A percentile compares a stretch with the other conserved stretches of the same genome.
Evolutionary conservation across 2,113 vertebrate genomes (phyloP).

Genomic region (Natator depressus): DNA sequence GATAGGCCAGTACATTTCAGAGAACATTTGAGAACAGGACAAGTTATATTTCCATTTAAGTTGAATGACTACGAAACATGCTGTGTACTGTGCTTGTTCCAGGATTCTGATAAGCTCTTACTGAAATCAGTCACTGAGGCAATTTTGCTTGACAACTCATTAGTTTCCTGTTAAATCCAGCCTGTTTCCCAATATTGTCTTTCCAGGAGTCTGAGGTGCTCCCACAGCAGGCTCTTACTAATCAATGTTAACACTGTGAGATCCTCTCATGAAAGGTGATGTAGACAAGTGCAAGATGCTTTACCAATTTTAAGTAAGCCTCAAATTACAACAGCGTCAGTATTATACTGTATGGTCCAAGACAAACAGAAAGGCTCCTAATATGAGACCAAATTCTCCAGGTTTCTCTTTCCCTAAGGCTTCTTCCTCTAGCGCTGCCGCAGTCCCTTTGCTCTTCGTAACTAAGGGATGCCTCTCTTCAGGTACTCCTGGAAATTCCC

Average conservation of each 20-base stretch:
- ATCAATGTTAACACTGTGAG: background rate
- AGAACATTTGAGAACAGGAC: conserved; percentile 30
- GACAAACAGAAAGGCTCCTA: background rate
- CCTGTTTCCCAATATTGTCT: conserved; percentile 19
- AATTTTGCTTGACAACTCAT: conserved; percentile 27
- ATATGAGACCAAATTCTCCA: background rate
- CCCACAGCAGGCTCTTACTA: conserved; percentile 22
- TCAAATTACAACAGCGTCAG: accelerated
- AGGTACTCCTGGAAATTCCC: background rate
- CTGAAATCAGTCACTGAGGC: conserved; percentile 29
- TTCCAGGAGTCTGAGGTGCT: background rate
- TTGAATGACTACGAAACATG: conserved; percentile 42
- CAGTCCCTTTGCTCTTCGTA: background rate
- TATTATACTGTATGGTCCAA: background rate
- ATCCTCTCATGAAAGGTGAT: background rate
- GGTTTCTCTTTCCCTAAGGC: background rate
- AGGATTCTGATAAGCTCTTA: conserved; percentile 56
- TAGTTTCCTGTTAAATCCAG: conserved; percentile 45
- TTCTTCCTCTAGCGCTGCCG: background rate
- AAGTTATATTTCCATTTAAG: conserved; percentile 58
- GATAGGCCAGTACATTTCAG: conserved; percentile 17
- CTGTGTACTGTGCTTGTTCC: conserved; percentile 44
- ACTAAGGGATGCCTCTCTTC: background rate
- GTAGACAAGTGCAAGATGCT: background rate
- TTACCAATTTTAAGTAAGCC: background rate